Conservation (phyloP, 2,888 invertebrate species). For the Chrysolina haemoptera region DNA sequence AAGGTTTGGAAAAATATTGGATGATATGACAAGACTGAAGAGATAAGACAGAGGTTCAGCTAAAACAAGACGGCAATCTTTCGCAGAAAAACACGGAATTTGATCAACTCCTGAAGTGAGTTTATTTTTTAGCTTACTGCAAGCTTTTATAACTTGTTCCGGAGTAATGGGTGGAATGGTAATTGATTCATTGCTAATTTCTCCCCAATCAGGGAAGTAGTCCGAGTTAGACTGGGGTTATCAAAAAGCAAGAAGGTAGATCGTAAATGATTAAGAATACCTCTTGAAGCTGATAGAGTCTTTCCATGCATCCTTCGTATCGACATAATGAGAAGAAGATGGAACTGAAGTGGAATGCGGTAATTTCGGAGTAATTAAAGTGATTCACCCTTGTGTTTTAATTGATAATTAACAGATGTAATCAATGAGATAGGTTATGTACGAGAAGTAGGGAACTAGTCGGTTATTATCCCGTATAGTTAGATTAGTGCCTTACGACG, state of each 20-base stretch:
- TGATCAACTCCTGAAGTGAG: no score
- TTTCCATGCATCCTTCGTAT: slow-evolving; percentile 4
- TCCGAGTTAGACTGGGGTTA: no score
- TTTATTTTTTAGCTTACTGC: no score
- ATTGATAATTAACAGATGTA: slow-evolving; percentile 62
- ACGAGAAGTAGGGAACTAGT: slow-evolving; percentile 49
- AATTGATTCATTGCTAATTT: no score
- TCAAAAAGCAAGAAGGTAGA: not conserved
- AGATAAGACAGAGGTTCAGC: no score
- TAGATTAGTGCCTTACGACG: slow-evolving; percentile 52
- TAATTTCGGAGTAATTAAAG: slow-evolving; percentile 58
- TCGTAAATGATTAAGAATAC: not conserved
- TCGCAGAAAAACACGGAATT: no score
- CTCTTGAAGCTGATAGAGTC: not conserved
- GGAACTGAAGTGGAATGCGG: slow-evolving; percentile 39
- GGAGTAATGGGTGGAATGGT: no score
- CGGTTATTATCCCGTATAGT: slow-evolving; percentile 56
- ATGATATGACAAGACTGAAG: no score
- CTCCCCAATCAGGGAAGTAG: no score
- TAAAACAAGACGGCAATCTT: no score
- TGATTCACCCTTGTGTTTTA: slow-evolving; percentile 57
- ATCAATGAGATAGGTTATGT: slow-evolving; percentile 56
- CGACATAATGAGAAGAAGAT: slow-evolving; percentile 32
- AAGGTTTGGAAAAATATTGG: no score
- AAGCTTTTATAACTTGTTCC: no score